Evolutionary conservation across 2,888 invertebrate species (phyloP).

Genomic region (Trichogramma dendrolimi): DNA sequence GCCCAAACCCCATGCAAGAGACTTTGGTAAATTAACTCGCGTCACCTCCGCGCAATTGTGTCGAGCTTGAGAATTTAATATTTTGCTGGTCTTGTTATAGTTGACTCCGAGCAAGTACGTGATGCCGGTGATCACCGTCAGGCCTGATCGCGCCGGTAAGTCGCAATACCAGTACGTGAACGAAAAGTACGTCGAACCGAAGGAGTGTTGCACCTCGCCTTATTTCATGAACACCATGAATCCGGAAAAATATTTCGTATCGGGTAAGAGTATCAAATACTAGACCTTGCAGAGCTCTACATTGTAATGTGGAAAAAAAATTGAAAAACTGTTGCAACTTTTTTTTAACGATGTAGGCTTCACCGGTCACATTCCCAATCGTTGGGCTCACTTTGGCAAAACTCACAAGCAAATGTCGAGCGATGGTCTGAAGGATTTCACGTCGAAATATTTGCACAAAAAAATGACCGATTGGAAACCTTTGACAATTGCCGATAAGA

Average conservation of each 20-base stretch:
- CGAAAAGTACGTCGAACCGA: slow-evolving; percentile 60
- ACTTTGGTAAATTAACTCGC: slow-evolving; percentile 55
- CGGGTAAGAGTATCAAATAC: slow-evolving; percentile 53
- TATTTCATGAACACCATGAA: slow-evolving; percentile 65
- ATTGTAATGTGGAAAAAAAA: not conserved
- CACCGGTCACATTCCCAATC: slow-evolving; percentile 65
- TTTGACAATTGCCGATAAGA: slow-evolving; percentile 58
- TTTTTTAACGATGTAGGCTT: slow-evolving; percentile 54
- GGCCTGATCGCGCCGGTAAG: slow-evolving; percentile 65
- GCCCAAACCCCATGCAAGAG: slow-evolving; percentile 61
- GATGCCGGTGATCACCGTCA: slow-evolving; percentile 64
- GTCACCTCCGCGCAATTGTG: no score
- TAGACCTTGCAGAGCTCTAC: not conserved
- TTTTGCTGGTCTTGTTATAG: slow-evolving; percentile 49
- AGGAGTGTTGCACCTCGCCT: slow-evolving; percentile 60
- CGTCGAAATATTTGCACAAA: slow-evolving; percentile 68
- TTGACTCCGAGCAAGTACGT: slow-evolving; percentile 66
- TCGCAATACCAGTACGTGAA: slow-evolving; percentile 58
- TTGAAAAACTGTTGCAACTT: not conserved
- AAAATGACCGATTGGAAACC: slow-evolving; percentile 75
- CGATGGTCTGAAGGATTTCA: slow-evolving; percentile 70
- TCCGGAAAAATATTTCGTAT: slow-evolving; percentile 62
- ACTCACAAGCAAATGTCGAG: slow-evolving; percentile 64
- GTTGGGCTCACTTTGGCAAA: slow-evolving; percentile 63
- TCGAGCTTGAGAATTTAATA: not conserved